Evolutionary conservation across 2,888 invertebrate species (phyloP), one percentile per base, ranked within the genome.

Genomic region (Machimus atricapillus): DNA sequence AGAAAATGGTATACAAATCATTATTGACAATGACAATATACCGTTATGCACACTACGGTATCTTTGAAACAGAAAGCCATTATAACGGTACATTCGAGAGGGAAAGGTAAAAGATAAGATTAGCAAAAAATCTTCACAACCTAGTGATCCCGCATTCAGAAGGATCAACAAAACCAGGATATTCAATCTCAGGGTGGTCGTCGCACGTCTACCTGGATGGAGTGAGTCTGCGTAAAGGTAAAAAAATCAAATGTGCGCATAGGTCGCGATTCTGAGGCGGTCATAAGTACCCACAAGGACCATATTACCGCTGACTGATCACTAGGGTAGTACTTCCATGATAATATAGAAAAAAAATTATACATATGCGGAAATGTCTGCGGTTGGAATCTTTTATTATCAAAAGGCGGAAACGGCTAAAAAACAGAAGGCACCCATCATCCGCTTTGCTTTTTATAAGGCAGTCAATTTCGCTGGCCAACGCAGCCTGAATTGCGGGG

Each of bases 371-470:
- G 82, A 82, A 82, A 58, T 66, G 82, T 58, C 58, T 82, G 58
- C 52, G 82, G 82, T 82, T 66, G 34, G 58, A 37, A 19, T 31
- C 66, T 46, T 46, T 46, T 66, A 23, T 40, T 56, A 58, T 56
- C 58, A 52, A 23, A 79, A 66, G 40, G 82, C 82, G 82, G 82
- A 82, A 58, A 82, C 19, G 46, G 52, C 58, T 58, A 81, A 81
- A 81, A 56, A 43, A 52, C 56, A 34, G n/a, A 56, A 19, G 81
- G 56, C 81, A 81, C 81, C 81, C 52, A 52, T 52, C 81, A 81
- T 81, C 81, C 81, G 81, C 46, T 81, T 81, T n/a, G 56, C 81
- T 56, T 81, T 81, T 81, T 81, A 81, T 81, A 81, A 31, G n/a
- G 23, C 14, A 56, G 31, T 40, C 34, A 58, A n/a, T 82, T 82